Evolutionary conservation across 2,888 invertebrate species (phyloP).

Genomic region (Rhagonycha fulva): DNA sequence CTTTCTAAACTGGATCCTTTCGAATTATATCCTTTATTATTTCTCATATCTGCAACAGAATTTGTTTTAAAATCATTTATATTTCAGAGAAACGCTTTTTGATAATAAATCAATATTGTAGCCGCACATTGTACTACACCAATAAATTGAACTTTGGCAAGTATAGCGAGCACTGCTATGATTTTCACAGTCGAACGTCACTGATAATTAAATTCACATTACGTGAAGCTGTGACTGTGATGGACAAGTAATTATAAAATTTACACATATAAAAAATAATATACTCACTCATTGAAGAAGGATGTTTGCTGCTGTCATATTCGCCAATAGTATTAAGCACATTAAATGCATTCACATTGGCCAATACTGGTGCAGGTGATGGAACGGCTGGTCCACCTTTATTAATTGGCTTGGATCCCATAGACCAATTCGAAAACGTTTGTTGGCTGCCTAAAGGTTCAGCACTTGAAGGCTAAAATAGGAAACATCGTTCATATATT

Average conservation of each 20-base stretch:
- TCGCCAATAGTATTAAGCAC: constrained; percentile 55
- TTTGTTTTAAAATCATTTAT: not conserved
- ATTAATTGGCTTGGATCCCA: constrained; percentile 42
- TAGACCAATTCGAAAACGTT: constrained; percentile 50
- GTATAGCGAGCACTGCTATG: constrained; percentile 38
- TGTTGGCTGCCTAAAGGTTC: constrained; percentile 56
- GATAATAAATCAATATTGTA: too few relatives aligned
- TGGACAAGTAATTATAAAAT: not conserved
- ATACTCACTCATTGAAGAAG: constrained; percentile 17
- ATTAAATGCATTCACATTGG: not conserved
- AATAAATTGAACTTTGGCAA: too few relatives aligned
- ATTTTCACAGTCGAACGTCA: constrained; percentile 51
- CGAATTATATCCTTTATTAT: constrained; percentile 50
- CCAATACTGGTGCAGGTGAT: not conserved
- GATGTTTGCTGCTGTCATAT: constrained; percentile 24
- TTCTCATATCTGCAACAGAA: constrained; percentile 30
- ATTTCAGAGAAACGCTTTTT: too few relatives aligned
- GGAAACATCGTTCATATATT: not conserved
- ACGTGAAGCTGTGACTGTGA: constrained; percentile 8
- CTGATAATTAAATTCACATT: constrained; percentile 21
- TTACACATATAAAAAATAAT: constrained; percentile 21
- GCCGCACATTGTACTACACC: too few relatives aligned
- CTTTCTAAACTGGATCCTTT: constrained; percentile 53
- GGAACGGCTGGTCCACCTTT: not conserved
- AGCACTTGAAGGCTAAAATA: constrained; percentile 51